Evolutionary conservation across 2,797 vertebrate genomes (phyloP).

Genomic region (Ciconia nigra): DNA sequence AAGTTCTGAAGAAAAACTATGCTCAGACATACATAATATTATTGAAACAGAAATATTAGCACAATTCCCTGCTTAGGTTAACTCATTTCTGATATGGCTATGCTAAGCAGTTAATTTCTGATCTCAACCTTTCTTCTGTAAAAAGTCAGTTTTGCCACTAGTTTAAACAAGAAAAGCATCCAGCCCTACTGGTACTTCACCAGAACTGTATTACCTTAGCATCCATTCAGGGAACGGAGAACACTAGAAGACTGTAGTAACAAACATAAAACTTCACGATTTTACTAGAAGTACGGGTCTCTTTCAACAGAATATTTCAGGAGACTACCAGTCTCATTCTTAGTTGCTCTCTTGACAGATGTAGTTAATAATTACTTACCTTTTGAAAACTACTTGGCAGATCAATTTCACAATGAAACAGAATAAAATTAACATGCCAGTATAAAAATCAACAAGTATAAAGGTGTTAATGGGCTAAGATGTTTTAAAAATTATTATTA

Average conservation of each 20-base stretch:
- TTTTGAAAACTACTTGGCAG: not conserved
- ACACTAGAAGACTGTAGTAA: not conserved
- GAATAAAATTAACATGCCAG: not conserved
- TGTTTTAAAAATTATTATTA: not conserved
- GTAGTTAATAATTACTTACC: not conserved
- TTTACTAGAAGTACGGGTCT: not conserved
- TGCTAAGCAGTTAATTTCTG: not conserved
- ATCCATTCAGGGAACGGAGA: not conserved
- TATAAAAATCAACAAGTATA: not conserved
- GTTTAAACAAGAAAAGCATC: not conserved
- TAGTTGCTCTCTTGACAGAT: not conserved
- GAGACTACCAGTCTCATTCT: not conserved
- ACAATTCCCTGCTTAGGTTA: not conserved
- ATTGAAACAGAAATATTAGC: not conserved
- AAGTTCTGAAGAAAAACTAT: not conserved
- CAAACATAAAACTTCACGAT: not conserved
- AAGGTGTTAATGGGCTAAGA: not conserved
- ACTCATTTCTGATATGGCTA: not conserved
- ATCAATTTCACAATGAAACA: not conserved
- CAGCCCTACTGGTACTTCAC: not conserved
- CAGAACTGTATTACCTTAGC: not conserved
- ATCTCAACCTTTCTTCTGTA: not conserved
- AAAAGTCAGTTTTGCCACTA: not conserved
- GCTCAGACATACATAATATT: not conserved
- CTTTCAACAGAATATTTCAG: not conserved